Percentiles rank a stretch among this genome's conserved stretches.
Evolutionary conservation across 1,140 invertebrate genomes (phyloP).

Genomic region (Chlorops oryzae): DNA sequence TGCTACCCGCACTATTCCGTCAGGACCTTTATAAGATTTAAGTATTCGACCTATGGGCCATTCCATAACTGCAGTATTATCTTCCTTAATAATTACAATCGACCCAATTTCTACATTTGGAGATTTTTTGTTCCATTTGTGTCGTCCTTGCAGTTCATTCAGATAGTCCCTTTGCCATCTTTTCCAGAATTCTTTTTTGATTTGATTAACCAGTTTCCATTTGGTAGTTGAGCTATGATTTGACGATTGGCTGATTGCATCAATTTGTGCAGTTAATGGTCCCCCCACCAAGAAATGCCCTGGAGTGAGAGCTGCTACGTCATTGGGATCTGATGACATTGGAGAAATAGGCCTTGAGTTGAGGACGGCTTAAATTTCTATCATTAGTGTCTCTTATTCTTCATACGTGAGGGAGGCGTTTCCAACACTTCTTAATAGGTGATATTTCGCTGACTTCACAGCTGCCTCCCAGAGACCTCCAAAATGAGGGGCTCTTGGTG

Average conservation of each 20-base stretch:
- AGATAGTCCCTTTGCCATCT: constrained; percentile 29
- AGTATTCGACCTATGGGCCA: constrained; percentile 35
- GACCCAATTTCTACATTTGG: constrained; percentile 22
- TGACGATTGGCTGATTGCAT: neutral
- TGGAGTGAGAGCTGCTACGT: constrained; percentile 1
- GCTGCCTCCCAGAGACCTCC: constrained; percentile 5
- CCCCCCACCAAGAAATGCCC: constrained; percentile 6
- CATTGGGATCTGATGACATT: neutral
- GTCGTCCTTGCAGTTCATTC: constrained; percentile 25
- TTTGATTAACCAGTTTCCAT: neutral
- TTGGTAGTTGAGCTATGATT: neutral
- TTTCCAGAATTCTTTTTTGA: constrained; percentile 9
- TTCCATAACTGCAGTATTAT: constrained; percentile 32
- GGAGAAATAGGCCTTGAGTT: constrained; percentile 7
- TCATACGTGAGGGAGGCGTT: constrained; percentile 1
- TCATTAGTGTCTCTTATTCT: constrained; percentile 3
- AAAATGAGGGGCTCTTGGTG: constrained; percentile 9
- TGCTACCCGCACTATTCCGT: constrained; percentile 29
- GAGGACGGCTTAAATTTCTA: constrained; percentile 1
- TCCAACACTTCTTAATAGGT: neutral
- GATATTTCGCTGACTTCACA: constrained; percentile 5
- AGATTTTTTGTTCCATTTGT: constrained; percentile 31
- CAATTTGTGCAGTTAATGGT: neutral
- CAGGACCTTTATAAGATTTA: constrained; percentile 22
- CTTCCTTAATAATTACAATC: constrained; percentile 41